Percentiles rank a stretch among this genome's conserved stretches.
These are phyloP conservation scores for Lytechinus variegatus DNA, from an alignment of 35 echinoderm and acorn worm genomes.

Conservation along the genomic window DNA sequence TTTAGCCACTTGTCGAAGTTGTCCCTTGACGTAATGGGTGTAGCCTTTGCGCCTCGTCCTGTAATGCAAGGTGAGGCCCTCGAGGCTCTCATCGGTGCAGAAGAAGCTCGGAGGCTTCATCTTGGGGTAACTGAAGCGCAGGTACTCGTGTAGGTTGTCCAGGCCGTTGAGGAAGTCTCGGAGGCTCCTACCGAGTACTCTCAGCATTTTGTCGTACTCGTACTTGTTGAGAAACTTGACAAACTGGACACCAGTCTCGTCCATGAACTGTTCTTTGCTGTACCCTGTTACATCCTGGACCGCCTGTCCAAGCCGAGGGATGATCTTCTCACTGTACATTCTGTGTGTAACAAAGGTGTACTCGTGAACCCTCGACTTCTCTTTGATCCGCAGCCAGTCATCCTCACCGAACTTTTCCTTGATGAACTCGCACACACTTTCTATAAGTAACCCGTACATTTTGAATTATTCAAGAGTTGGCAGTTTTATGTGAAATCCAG, in stretches of 20 bases:
- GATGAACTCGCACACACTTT: conserved; percentile 87
- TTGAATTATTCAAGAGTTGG: not conserved
- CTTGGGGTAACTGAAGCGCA: conserved; percentile 96
- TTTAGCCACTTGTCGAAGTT: conserved; percentile 73
- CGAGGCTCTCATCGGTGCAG: conserved; percentile 68
- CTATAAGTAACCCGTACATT: conserved; percentile 93
- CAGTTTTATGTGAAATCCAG: not conserved
- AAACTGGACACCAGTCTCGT: conserved; percentile 63
- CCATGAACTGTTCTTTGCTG: conserved; percentile 72
- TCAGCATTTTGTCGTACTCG: conserved; percentile 88
- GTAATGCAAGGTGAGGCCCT: conserved; percentile 85
- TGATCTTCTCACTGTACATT: conserved; percentile 93
- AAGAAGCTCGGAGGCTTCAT: conserved; percentile 97
- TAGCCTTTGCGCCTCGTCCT: conserved; percentile 75
- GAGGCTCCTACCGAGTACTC: conserved; percentile 87
- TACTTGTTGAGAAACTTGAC: conserved; percentile 88
- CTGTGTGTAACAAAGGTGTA: conserved; percentile 87
- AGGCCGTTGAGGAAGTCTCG: conserved; percentile 92
- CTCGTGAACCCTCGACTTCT: conserved; percentile 83
- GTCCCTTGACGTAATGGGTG: conserved; percentile 82
- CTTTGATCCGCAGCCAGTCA: conserved; percentile 72
- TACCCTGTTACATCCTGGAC: conserved; percentile 61
- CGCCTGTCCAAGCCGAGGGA: conserved; percentile 73
- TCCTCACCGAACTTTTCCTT: conserved; percentile 82
- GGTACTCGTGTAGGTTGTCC: conserved; percentile 94